A percentile compares a stretch with the other conserved stretches of the same genome.
These are phyloP conservation scores for Camarhynchus parvulus DNA, from an alignment of 2,113 vertebrate species.

Conservation along the genomic window DNA sequence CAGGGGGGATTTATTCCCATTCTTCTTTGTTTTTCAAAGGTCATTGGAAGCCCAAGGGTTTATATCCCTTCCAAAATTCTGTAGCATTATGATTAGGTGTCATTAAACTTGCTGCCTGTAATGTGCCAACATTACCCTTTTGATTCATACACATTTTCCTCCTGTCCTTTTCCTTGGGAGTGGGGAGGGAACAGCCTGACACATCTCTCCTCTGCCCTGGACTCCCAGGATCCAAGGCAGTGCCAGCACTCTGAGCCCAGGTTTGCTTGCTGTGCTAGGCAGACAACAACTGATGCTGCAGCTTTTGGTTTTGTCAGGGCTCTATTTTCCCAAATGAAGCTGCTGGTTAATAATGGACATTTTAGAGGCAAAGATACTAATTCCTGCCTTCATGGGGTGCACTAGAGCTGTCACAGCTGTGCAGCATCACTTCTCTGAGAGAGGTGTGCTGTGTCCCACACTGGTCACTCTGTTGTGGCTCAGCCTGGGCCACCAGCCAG, in stretches of 20 bases:
- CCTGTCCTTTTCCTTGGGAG: not conserved
- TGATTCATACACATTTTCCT: not conserved
- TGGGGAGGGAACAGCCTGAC: not conserved
- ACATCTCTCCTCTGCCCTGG: not conserved
- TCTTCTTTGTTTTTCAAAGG: constrained; percentile 26
- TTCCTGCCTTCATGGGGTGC: not conserved
- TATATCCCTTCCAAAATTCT: constrained; percentile 7
- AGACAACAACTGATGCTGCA: not conserved
- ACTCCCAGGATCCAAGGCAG: not conserved
- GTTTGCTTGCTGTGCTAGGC: not conserved
- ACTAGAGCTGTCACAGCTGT: not conserved
- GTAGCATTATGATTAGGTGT: not conserved
- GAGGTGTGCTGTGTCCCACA: not conserved
- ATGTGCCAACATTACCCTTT: not conserved
- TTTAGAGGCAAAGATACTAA: not conserved
- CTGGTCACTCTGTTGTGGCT: fast-evolving
- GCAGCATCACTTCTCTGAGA: not conserved
- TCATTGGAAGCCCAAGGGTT: not conserved
- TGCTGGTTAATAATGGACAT: not conserved
- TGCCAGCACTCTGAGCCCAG: not conserved
- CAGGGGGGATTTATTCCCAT: not conserved
- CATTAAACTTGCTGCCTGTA: not conserved
- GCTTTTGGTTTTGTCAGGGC: not conserved
- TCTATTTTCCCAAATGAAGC: not conserved
- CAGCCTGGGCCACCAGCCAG: not conserved